Evolutionary conservation across 2,888 invertebrate species (phyloP), one percentile per base, ranked within the genome.

Genomic region (Isotomurus palustris): DNA sequence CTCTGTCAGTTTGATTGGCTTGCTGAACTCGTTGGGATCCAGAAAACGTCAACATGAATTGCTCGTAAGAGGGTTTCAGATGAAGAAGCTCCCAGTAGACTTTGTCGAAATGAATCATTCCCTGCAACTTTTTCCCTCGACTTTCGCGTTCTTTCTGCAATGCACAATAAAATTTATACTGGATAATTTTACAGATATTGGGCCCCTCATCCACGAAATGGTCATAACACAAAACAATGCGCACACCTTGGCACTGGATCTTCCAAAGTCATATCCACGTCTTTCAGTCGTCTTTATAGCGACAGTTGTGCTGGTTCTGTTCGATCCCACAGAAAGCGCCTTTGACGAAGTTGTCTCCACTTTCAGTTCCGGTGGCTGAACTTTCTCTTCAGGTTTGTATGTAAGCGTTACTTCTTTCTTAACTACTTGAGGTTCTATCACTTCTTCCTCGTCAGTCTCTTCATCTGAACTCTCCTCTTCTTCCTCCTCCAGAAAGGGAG

Each of bases 1-100:
- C 63, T 19, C 62, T 58, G 36, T 64, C 58, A 29, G 67, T 66
- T 58, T 69, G 69, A 12, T 60, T 60, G 3, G 57, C 56, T 32
- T 58, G 53, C 51, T 65, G 65, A 35, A 60, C 56, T 32, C 62
- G 44, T 35, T 58, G 53, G 21, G 53, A 45, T 17, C 62, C 65
- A 45, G 60, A 60, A 53, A 65, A 64, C 19, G 59, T 53, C 35
- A 59, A 49, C 57, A 67, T 65, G 35, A 61, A 67, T 32, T 61
- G 50, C n/a, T 64, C 63, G 27, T 67, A 65, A 17, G 62, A 61
- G 4, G 67, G 59, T 19, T 64, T 60, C 52, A 65, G 57, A 32
- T 65, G 65, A 40, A 67, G 58, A 5, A 67, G 36, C 22, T 64
- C 63, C 32, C 49, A 56, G 14, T 48, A 27, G 10, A 59, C 49